Percentiles rank a stretch among this genome's conserved stretches.
Conservation (phyloP, 2,888 invertebrate species). For the Epinotia brunnichana region DNA sequence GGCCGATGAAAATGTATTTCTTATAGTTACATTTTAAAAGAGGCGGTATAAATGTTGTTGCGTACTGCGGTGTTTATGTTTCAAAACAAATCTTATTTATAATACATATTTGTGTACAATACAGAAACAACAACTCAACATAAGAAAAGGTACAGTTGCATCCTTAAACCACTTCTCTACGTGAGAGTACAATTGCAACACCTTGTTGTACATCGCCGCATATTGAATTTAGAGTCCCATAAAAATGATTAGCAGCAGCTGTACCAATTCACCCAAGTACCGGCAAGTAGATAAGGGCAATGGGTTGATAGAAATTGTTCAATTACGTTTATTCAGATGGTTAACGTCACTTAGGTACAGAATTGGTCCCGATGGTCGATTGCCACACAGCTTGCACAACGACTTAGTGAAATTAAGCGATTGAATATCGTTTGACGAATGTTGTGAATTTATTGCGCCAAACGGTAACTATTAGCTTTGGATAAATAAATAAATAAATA, state of each 20-base stretch:
- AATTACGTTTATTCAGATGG: constrained; percentile 80
- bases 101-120: neutral
- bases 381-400: constrained; percentile 61
- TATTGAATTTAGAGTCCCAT: constrained; percentile 60
- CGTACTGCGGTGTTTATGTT: neutral
- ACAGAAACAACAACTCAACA: neutral
- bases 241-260: constrained; percentile 66
- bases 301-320: constrained; percentile 80
- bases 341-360: constrained; percentile 80
- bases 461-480: neutral
- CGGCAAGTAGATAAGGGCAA: constrained; percentile 72
- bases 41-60: neutral
- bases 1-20: neutral
- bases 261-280: constrained; percentile 62
- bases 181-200: constrained; percentile 23
- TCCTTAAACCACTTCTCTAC: constrained; percentile 17
- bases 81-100: neutral
- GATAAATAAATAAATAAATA: too few relatives aligned
- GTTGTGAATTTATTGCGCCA: neutral
- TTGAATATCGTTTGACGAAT: constrained; percentile 32
- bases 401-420: constrained; percentile 35
- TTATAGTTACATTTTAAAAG: neutral
- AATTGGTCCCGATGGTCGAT: constrained; percentile 67
- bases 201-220: constrained; percentile 47
- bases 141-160: constrained; percentile 14